Base-by-base conservation (phyloP, 2,797 vertebrate species). In the Rhinichthys osculus region DNA sequence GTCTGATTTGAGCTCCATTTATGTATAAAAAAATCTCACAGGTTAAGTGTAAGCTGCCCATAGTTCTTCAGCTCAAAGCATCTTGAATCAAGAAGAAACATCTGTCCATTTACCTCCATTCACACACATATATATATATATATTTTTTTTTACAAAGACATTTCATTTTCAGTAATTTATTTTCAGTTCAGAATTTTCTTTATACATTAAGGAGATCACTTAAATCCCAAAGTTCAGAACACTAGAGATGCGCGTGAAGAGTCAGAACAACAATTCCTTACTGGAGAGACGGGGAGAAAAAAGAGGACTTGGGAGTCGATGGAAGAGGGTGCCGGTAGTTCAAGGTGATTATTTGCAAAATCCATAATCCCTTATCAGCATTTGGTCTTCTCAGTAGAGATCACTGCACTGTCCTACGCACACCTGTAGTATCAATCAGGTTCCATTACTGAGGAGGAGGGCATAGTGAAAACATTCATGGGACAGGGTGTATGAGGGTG, bases 1-100 rank as follows among this genome's bases (percentile, higher is more conserved):
- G 91, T 93, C 79, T 85, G 91, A 94, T 91, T 92, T 89, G 90
- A 90, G 94, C 92, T 92, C 91, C 92, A 94, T 93, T 90, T 73
- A 90, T 91, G 90, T 88, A 74, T 87, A 78, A 84, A 78, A 84
- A 83, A 82, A 84, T 59, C n/a, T 93, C 91, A 93, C 90, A 89
- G 92, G 92, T 92, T 92, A 90, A 93, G 91, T 76, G 87, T 83
- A 87, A 89, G 80, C 85, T 88, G 82, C 87, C 87, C 57, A 83
- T 47, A 38, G 82, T 89, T 90, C 84, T 89, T 91, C 84, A 92
- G 90, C 93, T 91, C 93, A 91, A 91, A 91, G 90, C 90, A 93
- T 92, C 90, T 92, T 89, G 90, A 93, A 93, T 91, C 87, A 92
- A 92, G 90, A 83, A 85, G 81, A 87, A 88, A 89, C 89, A 87